Base-by-base conservation (phyloP, 2,113 vertebrate species). In the Cettia cetti region DNA sequence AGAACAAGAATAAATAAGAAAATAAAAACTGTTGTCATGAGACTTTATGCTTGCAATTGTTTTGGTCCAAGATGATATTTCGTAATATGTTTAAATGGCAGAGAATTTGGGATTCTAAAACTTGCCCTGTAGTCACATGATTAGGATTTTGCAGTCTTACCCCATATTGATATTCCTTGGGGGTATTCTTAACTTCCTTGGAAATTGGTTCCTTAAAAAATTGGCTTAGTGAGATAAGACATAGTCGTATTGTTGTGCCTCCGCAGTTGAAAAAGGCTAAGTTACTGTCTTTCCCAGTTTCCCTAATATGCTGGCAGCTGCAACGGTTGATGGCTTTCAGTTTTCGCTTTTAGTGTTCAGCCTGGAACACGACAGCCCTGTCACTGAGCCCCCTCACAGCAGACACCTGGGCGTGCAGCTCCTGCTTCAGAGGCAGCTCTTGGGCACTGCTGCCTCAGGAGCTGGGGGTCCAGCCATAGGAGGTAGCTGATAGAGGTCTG, bases 341-440 rank as follows among this genome's bases (percentile, higher is more conserved):
- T 91, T 96, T 95, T 90, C 71, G 78, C 71, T 95, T 83, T 47
- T 86, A 69, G 64, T 68, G 40, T 66, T 93, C 69, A 89, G 33
- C 74, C 35, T 82, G 89, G 80, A 75, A 47, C 54, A 37, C 0
- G 0, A 27, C 63, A 65, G 64, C 39, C 49, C 64, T 7, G 0
- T 19, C 54, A 33, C 53, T 1, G 8, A 49, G 52, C 49, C 56
- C 1, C 3, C 66, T 40, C 49, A 33, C 0, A 1, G 44, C 85
- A 85, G 49, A 13, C 31, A 49, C 44, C 78, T 79, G 78, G n/a
- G 31, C 0, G 0, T 13, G 30, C 4, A 9, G 26, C 61, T 71
- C 30, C 15, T 27, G 56, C 74, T 57, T n/a, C 52, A 68, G 39
- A 24, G 37, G 24, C 44, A 72, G n/a, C 45, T 71, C 72, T 63